These are phyloP conservation scores for Andrena trimmerana DNA, from an alignment of 2,888 invertebrate species.

Conservation along the genomic window DNA sequence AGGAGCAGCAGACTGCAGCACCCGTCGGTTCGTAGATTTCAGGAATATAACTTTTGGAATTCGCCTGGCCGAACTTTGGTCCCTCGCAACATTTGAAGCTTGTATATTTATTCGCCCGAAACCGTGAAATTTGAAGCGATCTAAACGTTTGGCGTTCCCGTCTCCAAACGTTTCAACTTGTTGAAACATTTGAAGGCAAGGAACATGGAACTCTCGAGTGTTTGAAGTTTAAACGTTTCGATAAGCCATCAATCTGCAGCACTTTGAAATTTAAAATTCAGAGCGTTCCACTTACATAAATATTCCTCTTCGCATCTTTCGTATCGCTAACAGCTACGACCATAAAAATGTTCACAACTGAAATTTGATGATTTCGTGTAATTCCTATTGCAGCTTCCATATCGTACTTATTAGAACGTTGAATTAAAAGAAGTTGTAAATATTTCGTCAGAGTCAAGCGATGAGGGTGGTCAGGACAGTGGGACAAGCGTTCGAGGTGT, in stretches of 20 bases:
- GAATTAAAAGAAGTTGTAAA: conserved; percentile 44
- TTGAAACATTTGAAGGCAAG: neutral
- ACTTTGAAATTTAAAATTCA: neutral
- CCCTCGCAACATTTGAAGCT: neutral
- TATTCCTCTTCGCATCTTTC: neutral
- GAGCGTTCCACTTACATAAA: neutral
- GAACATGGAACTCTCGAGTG: neutral
- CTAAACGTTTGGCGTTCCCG: too few species aligned
- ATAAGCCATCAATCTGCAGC: neutral
- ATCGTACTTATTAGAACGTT: conserved; percentile 28
- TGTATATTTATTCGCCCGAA: neutral
- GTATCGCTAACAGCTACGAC: too few species aligned
- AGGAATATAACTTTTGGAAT: too few species aligned
- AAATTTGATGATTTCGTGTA: conserved; percentile 18
- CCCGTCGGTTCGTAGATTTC: too few species aligned
- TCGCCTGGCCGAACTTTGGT: neutral
- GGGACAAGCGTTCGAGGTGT: conserved; percentile 99
- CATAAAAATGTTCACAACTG: neutral
- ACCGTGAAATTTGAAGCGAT: neutral
- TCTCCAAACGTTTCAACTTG: too few species aligned
- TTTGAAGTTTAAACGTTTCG: neutral
- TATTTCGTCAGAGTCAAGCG: conserved; percentile 94
- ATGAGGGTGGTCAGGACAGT: conserved; percentile 99
- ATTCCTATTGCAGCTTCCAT: neutral
- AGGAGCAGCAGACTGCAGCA: too few species aligned